Conservation (phyloP, 2,113 vertebrate species). For the Oreochromis aureus region DNA sequence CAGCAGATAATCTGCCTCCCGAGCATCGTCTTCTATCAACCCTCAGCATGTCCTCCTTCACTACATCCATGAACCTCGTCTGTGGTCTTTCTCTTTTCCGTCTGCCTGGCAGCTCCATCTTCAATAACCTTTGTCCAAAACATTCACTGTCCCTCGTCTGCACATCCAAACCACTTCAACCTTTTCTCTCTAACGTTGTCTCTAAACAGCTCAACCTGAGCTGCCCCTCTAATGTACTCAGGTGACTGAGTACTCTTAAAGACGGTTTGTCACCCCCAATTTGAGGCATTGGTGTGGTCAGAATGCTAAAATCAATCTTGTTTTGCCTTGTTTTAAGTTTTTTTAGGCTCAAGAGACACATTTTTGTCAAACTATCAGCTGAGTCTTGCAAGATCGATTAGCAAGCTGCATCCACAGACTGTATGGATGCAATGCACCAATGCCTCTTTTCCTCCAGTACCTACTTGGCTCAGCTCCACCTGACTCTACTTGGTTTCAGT, state of each 20-base stretch:
- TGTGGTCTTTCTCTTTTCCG: neutral
- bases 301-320: neutral
- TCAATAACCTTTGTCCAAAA: neutral
- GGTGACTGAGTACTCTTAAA: neutral
- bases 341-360: neutral
- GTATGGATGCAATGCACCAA: neutral
- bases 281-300: neutral
- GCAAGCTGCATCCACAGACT: neutral
- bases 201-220: neutral
- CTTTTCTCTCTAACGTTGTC: neutral
- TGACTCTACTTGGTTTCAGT: neutral
- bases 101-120: neutral
- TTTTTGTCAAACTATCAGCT: neutral
- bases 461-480: neutral
- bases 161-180: neutral
- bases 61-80: neutral
- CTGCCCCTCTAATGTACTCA: accelerated
- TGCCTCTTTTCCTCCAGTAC: neutral
- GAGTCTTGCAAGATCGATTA: accelerated
- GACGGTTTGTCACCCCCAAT: neutral
- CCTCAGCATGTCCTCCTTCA: neutral
- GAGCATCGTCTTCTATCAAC: accelerated
- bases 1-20: neutral
- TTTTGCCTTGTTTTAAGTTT: accelerated
- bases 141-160: neutral